These are phyloP conservation scores for Platycheirus albimanus DNA, from an alignment of 2,888 invertebrate species.

Conservation along the genomic window DNA sequence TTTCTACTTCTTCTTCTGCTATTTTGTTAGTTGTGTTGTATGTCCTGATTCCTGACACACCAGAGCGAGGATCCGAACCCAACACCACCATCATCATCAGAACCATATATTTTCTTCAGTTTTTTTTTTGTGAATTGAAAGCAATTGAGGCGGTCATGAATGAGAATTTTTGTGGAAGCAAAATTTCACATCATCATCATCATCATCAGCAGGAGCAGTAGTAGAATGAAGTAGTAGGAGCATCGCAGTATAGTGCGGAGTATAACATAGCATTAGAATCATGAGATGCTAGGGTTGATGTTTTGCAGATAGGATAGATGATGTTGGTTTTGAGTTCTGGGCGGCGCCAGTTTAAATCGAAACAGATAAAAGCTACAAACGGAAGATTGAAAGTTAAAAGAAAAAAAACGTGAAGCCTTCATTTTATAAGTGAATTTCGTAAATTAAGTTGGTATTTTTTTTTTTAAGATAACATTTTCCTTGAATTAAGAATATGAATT, in stretches of 20 bases:
- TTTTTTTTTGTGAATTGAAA: conserved; percentile 61
- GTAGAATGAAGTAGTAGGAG: not conserved
- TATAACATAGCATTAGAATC: conserved; percentile 37
- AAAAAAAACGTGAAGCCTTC: conserved; percentile 2
- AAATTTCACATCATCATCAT: conserved; percentile 71
- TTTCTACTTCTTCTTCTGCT: not conserved
- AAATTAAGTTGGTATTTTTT: conserved; percentile 69
- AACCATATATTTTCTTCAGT: not conserved
- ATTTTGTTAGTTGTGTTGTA: conserved; percentile 8
- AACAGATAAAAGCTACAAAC: conserved; percentile 69
- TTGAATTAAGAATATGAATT: conserved; percentile 37
- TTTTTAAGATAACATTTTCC: conserved; percentile 41
- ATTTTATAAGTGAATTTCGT: conserved; percentile 57
- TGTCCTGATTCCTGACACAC: conserved; percentile 38
- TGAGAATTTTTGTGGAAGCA: conserved; percentile 71
- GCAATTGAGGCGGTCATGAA: conserved; percentile 74
- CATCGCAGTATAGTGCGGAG: too few species aligned
- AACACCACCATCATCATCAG: conserved; percentile 13
- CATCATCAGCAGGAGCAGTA: conserved; percentile 41
- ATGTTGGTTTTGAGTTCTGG: conserved; percentile 62
- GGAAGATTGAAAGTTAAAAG: conserved; percentile 50
- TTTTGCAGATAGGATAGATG: conserved; percentile 28
- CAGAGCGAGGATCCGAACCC: conserved; percentile 26
- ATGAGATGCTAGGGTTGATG: conserved; percentile 62
- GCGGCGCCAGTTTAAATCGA: conserved; percentile 74